These are phyloP conservation scores for Orientallactaga sibirica DNA, from an alignment of 2,797 vertebrate genomes.

Conservation along the genomic window DNA sequence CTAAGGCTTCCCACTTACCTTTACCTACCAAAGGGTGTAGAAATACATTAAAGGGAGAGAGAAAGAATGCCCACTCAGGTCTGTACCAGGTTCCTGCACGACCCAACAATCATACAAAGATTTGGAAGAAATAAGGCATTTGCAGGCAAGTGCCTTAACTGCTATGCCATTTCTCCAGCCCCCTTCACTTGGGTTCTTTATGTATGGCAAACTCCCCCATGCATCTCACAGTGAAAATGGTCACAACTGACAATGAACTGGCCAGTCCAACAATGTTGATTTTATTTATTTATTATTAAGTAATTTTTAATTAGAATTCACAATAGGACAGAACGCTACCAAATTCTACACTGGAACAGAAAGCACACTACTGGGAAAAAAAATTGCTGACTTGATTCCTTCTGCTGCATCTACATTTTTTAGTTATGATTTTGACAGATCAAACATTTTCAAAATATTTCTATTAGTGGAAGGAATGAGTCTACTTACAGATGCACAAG, in stretches of 20 bases:
- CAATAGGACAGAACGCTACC: not conserved
- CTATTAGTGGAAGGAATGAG: not conserved
- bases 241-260: not conserved
- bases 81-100: not conserved
- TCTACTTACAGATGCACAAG: constrained; percentile 95
- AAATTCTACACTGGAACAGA: constrained; percentile 31
- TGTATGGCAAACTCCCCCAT: not conserved
- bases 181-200: not conserved
- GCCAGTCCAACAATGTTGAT: not conserved
- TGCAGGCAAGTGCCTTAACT: not conserved
- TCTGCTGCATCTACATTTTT: not conserved
- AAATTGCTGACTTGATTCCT: not conserved
- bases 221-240: not conserved
- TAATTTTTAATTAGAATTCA: not conserved
- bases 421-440: not conserved
- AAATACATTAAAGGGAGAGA: not conserved
- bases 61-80: not conserved
- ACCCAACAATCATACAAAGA: not conserved
- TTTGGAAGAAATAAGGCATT: constrained; percentile 5
- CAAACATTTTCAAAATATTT: constrained; percentile 2
- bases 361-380: not conserved
- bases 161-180: no score
- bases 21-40: not conserved
- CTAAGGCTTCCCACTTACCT: not conserved
- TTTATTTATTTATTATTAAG: not conserved